These are phyloP conservation scores for Heterohyrax brucei DNA, from an alignment of 2,797 vertebrate species.

Conservation along the genomic window DNA sequence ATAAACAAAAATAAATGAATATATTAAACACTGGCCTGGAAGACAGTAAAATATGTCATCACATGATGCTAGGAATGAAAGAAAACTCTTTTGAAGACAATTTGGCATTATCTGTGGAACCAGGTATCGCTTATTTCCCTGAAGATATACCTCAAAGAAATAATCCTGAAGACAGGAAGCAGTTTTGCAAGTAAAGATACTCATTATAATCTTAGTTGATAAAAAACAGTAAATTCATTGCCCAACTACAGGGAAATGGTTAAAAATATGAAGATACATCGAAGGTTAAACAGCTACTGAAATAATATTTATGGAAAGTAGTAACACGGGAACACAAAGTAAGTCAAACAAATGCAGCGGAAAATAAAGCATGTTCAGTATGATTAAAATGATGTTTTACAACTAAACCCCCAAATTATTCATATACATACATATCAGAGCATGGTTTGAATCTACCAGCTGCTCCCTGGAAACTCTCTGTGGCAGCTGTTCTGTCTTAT, in stretches of 20 bases:
- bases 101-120: constrained; percentile 27
- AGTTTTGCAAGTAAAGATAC: constrained; percentile 27
- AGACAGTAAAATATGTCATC: not conserved
- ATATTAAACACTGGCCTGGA: constrained; percentile 20
- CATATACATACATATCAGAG: not conserved
- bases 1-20: constrained; percentile 60
- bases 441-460: no score
- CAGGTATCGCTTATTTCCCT: constrained; percentile 18
- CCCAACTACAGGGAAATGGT: constrained; percentile 23
- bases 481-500: no score
- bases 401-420: constrained; percentile 44
- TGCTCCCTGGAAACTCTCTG: no score
- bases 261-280: not conserved
- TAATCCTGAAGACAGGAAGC: not conserved
- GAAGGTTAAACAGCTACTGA: no score
- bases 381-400: constrained; percentile 61
- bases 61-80: not conserved
- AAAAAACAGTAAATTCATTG: constrained; percentile 34
- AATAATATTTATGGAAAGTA: not conserved
- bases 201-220: not conserved
- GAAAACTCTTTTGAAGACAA: constrained; percentile 26
- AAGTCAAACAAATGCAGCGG: constrained; percentile 60
- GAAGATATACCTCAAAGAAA: constrained; percentile 1
- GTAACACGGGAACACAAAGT: constrained; percentile 15
- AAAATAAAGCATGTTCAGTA: not conserved